A percentile compares a stretch with the other conserved stretches of the same genome.
Conservation (phyloP, 2,797 vertebrate genomes). For the Novumbra hubbsi region DNA sequence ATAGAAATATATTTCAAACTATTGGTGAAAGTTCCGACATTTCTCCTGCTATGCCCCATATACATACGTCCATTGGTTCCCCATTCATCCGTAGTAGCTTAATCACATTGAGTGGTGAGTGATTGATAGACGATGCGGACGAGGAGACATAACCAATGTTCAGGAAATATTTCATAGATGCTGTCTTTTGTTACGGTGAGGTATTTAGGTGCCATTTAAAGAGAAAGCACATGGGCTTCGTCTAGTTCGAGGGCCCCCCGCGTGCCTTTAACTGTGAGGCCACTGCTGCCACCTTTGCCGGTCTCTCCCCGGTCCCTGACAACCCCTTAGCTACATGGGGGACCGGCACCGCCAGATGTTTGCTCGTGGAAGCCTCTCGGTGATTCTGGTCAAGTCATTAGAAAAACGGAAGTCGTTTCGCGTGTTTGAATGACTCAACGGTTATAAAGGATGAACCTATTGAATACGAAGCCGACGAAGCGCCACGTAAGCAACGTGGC, state of each 20-base stretch:
- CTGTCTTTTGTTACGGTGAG: conserved; percentile 40
- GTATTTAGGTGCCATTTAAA: conserved; percentile 43
- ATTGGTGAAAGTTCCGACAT: not conserved
- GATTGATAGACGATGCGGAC: not conserved
- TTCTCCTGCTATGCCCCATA: not conserved
- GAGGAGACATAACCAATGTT: not conserved
- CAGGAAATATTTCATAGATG: conserved; percentile 7
- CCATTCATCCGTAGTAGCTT: no score
- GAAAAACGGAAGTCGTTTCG: conserved; percentile 39
- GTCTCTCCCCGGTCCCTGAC: conserved; percentile 33
- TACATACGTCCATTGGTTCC: no score
- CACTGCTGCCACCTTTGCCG: conserved; percentile 48
- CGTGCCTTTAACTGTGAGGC: conserved; percentile 37
- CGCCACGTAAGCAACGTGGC: not conserved
- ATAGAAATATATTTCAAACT: not conserved
- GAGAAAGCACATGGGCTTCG: conserved; percentile 57
- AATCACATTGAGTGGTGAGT: no score
- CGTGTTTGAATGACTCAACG: not conserved
- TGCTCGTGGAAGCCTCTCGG: conserved; percentile 25
- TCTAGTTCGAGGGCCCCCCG: conserved; percentile 48
- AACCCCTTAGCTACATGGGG: conserved; percentile 41
- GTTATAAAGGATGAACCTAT: not conserved
- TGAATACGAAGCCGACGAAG: not conserved
- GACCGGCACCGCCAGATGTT: conserved; percentile 48
- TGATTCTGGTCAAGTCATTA: conserved; percentile 38